Evolutionary conservation across 2,797 vertebrate genomes (phyloP).

Genomic region (Leptodactylus fallax): DNA sequence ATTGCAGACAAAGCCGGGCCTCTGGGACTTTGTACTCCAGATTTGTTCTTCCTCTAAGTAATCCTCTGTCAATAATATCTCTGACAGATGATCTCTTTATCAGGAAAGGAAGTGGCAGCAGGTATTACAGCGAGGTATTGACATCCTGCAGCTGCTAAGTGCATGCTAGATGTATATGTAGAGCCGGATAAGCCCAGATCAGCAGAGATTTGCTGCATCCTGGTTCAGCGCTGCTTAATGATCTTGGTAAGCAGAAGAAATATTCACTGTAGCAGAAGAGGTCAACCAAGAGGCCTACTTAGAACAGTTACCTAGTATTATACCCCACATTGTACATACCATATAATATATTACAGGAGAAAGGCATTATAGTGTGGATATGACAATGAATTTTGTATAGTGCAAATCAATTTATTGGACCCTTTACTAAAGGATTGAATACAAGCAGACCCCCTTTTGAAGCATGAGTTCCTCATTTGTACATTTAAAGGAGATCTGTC

Average conservation of each 20-base stretch:
- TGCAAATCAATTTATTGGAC: too few relatives aligned
- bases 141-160: constrained; percentile 39
- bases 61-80: constrained; percentile 21
- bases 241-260: constrained; percentile 10
- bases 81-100: constrained; percentile 41
- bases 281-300: neutral
- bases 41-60: constrained; percentile 25
- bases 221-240: neutral
- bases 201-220: constrained; percentile 34
- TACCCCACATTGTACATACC: neutral
- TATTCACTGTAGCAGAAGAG: constrained; percentile 8
- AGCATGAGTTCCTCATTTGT: too few relatives aligned
- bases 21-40: neutral
- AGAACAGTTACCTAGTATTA: neutral
- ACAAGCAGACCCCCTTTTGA: too few relatives aligned
- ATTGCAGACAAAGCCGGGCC: neutral
- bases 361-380: too few relatives aligned
- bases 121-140: constrained; percentile 30
- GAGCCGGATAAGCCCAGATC: constrained; percentile 5
- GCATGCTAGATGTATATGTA: constrained; percentile 18
- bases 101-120: constrained; percentile 30
- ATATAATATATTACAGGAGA: neutral
- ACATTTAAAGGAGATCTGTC: too few relatives aligned
- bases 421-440: too few relatives aligned
- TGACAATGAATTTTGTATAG: too few relatives aligned